Base-by-base conservation (phyloP, 2,113 vertebrate species). In the Macaca fascicularis region DNA sequence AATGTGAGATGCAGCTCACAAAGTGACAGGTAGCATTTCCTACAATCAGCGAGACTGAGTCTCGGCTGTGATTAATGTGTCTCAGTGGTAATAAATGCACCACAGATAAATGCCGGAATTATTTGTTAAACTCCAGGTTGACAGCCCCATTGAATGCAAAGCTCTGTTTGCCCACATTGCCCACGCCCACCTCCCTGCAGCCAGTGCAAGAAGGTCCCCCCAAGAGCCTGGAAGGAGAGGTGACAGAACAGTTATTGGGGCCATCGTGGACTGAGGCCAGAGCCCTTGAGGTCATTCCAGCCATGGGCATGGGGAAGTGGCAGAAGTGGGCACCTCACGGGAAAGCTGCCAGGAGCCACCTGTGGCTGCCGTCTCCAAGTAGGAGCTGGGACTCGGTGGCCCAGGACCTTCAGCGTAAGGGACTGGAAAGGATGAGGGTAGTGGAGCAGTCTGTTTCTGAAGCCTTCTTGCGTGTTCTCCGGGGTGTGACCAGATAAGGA, bases 21-120 rank as follows among this genome's bases (percentile, higher is more conserved):
- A 75, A 93, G 95, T 96, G 97, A 95, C 96, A 97, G 95, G 91
- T 93, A 80, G 94, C 81, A 3, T 92, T 96, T 50, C 88, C 89
- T 52, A 22, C 93, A 90, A 92, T 98, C 97, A 86, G 97, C n/a
- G 69, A 48, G 74, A 43, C 45, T 43, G 43, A 45, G 93, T 97
- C 89, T 86, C 4, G 61, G 76, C 82, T 74, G 85, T 95, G 97
- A 96, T 97, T 85, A 96, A 87, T 75, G 57, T 48, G 32, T 74
- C 95, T 85, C 3, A 0, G 32, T 67, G 90, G 92, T 94, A 88
- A 91, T 84, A 89, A 89, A 50, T 45, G 43, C 90, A 0, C 8
- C 90, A 52, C 13, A 64, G 83, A 92, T 75, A 94, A 38, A 16
- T 8, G 8, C n/a, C 0, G 0, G 59, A 13, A 4, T 55, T 14